phyloP scores from a whole-genome alignment of 2,113 vertebrate genomes.

The Electrona antarctica region DNA sequence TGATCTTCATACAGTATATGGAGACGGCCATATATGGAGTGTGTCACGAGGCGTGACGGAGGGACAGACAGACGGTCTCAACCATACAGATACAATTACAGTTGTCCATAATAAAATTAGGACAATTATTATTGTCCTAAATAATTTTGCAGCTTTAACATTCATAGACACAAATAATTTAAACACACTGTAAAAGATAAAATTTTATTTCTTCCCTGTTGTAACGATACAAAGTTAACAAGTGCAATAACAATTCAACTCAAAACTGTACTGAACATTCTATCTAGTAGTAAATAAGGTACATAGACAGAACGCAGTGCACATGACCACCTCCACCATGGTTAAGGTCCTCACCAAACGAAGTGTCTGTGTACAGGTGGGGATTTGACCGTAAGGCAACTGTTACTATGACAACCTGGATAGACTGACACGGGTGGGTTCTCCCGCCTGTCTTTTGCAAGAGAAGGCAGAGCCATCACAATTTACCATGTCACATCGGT shows the following conservation, averaged over 20 bases:
- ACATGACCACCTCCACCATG: conserved; percentile 59
- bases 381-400: conserved; percentile 80
- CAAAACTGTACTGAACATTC: conserved; percentile 64
- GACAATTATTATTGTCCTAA: too few relatives aligned
- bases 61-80: too few relatives aligned
- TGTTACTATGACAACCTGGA: conserved; percentile 75
- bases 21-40: too few relatives aligned
- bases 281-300: conserved; percentile 67
- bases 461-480: conserved; percentile 55
- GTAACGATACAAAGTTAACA: conserved; percentile 82
- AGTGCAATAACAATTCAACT: conserved; percentile 79
- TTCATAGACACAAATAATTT: conserved; percentile 55
- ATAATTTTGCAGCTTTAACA: conserved; percentile 10
- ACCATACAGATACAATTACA: too few relatives aligned
- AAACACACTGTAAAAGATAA: conserved; percentile 80
- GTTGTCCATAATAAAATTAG: too few relatives aligned
- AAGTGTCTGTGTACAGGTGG: conserved; percentile 76
- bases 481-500: conserved; percentile 65
- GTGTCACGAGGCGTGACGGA: too few relatives aligned
- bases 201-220: conserved; percentile 79
- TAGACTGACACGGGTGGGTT: conserved; percentile 61
- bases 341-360: conserved; percentile 70
- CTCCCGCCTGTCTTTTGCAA: conserved; percentile 34
- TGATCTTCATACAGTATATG: too few relatives aligned
- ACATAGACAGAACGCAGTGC: conserved; percentile 69